These are phyloP conservation scores for Bombus breviceps DNA, from an alignment of 1,140 invertebrate genomes.

Conservation along the genomic window DNA sequence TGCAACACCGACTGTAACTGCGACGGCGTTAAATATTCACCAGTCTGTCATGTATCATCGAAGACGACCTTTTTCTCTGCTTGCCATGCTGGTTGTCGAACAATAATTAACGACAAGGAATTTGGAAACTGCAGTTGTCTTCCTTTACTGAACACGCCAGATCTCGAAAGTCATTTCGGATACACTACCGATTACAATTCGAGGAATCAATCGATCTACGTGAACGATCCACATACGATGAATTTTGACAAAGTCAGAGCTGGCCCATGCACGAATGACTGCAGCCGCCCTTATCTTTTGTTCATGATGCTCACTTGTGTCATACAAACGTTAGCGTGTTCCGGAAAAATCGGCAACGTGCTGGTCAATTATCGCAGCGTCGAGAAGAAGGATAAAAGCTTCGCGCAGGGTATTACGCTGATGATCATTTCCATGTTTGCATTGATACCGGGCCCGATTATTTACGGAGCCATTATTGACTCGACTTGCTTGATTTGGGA, in stretches of 20 bases:
- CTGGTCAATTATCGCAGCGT: constrained; percentile 86
- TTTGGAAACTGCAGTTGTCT: constrained; percentile 78
- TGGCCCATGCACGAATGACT: constrained; percentile 84
- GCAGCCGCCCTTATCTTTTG: constrained; percentile 77
- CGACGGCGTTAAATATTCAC: constrained; percentile 83
- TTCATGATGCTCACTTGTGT: constrained; percentile 82
- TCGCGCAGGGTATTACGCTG: constrained; percentile 86
- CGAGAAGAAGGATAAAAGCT: constrained; percentile 85
- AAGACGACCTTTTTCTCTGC: constrained; percentile 85
- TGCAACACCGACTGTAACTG: constrained; percentile 85
- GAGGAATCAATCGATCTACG: constrained; percentile 11
- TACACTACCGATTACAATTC: not conserved
- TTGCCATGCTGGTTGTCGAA: constrained; percentile 85
- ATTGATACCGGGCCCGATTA: constrained; percentile 86
- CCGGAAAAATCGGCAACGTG: constrained; percentile 85
- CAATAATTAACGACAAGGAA: constrained; percentile 71
- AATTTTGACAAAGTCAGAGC: constrained; percentile 74
- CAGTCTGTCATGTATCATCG: constrained; percentile 84
- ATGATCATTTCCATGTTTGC: constrained; percentile 87
- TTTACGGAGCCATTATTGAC: constrained; percentile 87
- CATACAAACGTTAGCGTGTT: constrained; percentile 84
- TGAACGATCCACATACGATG: not conserved
- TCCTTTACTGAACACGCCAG: not conserved
- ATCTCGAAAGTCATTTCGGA: not conserved
- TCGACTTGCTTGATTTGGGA: constrained; percentile 86